phyloP scores from a whole-genome alignment of 2,797 vertebrate genomes.

The Iguana delicatissima region DNA sequence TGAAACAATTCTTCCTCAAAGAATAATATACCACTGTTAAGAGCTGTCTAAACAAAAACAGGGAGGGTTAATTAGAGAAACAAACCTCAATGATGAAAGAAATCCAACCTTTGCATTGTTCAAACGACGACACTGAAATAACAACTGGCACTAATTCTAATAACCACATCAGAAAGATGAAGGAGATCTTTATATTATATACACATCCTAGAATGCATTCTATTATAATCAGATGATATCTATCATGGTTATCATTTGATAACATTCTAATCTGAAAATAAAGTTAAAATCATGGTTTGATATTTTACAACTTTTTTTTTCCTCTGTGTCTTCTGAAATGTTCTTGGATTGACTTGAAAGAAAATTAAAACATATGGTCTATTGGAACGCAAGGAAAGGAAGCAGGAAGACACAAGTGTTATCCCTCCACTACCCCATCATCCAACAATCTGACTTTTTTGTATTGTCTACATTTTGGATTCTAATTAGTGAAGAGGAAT shows the following conservation, averaged over 20 bases:
- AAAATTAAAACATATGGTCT: conserved; percentile 75
- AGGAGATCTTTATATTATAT: background rate
- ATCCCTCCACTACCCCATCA: background rate
- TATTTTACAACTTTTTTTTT: conserved; percentile 70
- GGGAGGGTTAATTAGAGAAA: background rate
- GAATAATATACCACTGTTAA: background rate
- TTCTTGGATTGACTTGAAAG: conserved; percentile 80
- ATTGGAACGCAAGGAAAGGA: conserved; percentile 69
- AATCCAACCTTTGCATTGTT: background rate
- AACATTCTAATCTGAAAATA: conserved; percentile 72
- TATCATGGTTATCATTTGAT: conserved; percentile 63
- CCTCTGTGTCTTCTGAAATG: conserved; percentile 71
- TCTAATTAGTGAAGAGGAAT: conserved; percentile 63
- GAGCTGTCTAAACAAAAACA: background rate
- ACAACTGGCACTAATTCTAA: conserved; percentile 17
- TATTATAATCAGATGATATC: conserved; percentile 65
- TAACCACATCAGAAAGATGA: conserved; percentile 19
- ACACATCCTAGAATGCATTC: conserved; percentile 31
- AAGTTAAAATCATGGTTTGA: conserved; percentile 70
- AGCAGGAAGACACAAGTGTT: conserved; percentile 64
- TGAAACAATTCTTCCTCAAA: background rate
- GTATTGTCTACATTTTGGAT: conserved; percentile 56
- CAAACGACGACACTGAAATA: conserved; percentile 20
- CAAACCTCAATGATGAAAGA: background rate
- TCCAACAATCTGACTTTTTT: conserved; percentile 58